Evolutionary conservation across 2,113 vertebrate species (phyloP).

Genomic region (Talpa occidentalis): DNA sequence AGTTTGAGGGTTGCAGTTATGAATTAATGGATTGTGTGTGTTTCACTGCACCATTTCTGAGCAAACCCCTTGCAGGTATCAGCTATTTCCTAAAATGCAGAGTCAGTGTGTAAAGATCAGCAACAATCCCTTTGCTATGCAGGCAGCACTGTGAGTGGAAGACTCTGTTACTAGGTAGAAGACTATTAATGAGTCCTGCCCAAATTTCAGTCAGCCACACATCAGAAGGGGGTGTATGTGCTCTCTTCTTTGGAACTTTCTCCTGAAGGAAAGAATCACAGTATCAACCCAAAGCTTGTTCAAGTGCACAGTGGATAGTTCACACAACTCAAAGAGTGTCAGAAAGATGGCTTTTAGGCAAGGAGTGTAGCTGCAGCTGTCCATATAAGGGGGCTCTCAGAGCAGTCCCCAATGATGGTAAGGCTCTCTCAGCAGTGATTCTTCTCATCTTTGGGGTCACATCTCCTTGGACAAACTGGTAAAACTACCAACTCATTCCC

Average conservation of each 20-base stretch:
- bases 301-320: background rate
- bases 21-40: background rate
- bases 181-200: background rate
- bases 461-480: background rate
- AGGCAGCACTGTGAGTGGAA: background rate
- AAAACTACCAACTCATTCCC: background rate
- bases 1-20: background rate
- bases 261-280: background rate
- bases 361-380: background rate
- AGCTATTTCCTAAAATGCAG: background rate
- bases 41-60: background rate
- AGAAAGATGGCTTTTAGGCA: background rate
- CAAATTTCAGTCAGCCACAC: background rate
- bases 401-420: background rate
- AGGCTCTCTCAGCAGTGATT: background rate
- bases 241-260: background rate
- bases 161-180: background rate
- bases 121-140: background rate
- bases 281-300: background rate
- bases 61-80: background rate
- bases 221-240: background rate
- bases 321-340: background rate
- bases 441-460: background rate
- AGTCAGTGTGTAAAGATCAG: background rate
- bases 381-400: background rate